These are phyloP conservation scores for Camptogramma bilineatum DNA, from an alignment of 2,888 invertebrate species.

Conservation along the genomic window DNA sequence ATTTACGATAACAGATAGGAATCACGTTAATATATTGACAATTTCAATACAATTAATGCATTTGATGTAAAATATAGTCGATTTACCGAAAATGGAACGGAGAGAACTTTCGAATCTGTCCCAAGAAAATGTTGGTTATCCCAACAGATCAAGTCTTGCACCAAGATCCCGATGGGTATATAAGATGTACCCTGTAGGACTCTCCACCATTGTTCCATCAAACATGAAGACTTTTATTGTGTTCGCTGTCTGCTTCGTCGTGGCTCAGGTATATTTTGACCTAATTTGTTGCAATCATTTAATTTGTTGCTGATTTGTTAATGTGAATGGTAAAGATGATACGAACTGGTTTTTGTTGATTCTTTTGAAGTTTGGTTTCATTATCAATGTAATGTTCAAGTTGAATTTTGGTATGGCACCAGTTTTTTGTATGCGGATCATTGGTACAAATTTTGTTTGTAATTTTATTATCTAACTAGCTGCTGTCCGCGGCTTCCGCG, in stretches of 20 bases:
- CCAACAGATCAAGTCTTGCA: constrained; percentile 42
- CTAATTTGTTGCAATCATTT: constrained; percentile 14
- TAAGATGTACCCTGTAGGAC: constrained; percentile 26
- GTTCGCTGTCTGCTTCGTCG: constrained; percentile 70
- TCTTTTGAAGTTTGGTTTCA: not conserved
- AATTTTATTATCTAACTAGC: no score
- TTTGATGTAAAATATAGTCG: no score
- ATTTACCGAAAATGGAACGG: no score
- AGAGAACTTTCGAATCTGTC: not conserved
- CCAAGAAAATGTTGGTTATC: constrained; percentile 56
- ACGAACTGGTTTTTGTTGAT: not conserved
- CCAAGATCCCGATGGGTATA: constrained; percentile 38
- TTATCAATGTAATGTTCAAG: no score
- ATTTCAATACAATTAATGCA: no score
- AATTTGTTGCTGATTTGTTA: not conserved
- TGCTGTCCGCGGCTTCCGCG: no score
- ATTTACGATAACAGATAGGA: no score
- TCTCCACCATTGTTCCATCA: constrained; percentile 35
- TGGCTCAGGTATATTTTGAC: constrained; percentile 66
- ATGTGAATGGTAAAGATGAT: not conserved
- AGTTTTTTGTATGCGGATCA: no score
- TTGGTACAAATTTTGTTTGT: no score
- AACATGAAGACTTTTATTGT: constrained; percentile 76
- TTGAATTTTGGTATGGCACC: no score
- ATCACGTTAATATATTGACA: no score